Conservation (phyloP, 2,888 invertebrate genomes). For the Agriopis leucophaearia region DNA sequence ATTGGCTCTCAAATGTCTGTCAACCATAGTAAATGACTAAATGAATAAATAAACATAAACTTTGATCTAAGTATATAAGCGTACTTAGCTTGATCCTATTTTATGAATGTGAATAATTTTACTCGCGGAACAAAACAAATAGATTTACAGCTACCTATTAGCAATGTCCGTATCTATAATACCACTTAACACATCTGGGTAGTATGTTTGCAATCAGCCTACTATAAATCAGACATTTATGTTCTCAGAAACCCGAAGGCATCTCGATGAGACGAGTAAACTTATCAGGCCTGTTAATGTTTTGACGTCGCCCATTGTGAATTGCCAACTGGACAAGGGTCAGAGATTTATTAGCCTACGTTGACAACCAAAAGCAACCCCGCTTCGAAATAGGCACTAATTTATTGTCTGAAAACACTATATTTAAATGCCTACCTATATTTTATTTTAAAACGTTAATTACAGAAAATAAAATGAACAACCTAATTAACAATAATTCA, state of each 20-base stretch:
- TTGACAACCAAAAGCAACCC: slow-evolving; percentile 58
- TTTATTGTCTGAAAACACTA: slow-evolving; percentile 7
- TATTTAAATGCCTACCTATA: too few species aligned
- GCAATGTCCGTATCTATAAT: background rate
- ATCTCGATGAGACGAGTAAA: slow-evolving; percentile 45
- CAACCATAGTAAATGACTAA: too few species aligned
- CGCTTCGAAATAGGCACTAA: slow-evolving; percentile 5
- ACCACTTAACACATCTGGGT: background rate
- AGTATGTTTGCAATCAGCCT: slow-evolving; percentile 9
- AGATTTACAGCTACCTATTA: background rate
- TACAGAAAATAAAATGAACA: slow-evolving; percentile 13
- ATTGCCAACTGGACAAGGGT: slow-evolving; percentile 77
- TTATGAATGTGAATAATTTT: background rate
- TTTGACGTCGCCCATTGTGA: slow-evolving; percentile 54
- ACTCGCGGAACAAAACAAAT: background rate
- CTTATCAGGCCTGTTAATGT: slow-evolving; percentile 51
- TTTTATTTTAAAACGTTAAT: background rate
- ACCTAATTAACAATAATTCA: slow-evolving; percentile 28
- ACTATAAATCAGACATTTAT: slow-evolving; percentile 18
- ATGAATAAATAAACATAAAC: too few species aligned
- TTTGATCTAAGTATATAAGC: too few species aligned
- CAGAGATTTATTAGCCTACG: slow-evolving; percentile 74
- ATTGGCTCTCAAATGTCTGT: too few species aligned
- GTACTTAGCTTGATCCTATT: too few species aligned
- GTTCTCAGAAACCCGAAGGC: slow-evolving; percentile 23